These are phyloP conservation scores for Limenitis camilla DNA, from an alignment of 2,888 invertebrate genomes.

Conservation along the genomic window DNA sequence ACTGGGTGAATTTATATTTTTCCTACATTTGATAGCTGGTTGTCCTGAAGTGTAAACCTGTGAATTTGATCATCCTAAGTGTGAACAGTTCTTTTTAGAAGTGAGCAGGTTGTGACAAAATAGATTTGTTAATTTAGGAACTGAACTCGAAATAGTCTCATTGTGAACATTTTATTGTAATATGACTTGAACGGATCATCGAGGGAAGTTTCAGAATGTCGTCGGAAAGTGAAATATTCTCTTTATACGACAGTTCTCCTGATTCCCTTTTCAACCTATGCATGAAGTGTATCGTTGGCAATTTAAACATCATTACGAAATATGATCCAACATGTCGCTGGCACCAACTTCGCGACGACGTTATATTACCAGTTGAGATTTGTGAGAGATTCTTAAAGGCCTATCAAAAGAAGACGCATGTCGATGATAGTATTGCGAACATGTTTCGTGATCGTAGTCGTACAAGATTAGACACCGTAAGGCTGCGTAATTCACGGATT, in stretches of 20 bases:
- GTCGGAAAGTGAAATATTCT: conserved; percentile 38
- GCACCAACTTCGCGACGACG: conserved; percentile 72
- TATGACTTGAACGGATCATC: conserved; percentile 26
- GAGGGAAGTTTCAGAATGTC: conserved; percentile 38
- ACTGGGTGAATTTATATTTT: conserved; percentile 30
- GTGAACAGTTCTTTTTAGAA: conserved; percentile 12
- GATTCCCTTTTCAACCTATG: conserved; percentile 78
- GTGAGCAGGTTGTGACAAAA: conserved; percentile 4
- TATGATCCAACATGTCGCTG: conserved; percentile 59
- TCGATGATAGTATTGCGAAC: conserved; percentile 80
- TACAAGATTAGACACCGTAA: conserved; percentile 80
- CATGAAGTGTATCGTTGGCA: conserved; percentile 75
- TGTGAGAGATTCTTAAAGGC: conserved; percentile 79
- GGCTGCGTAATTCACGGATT: conserved; percentile 81
- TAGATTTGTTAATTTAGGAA: neutral
- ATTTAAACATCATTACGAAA: conserved; percentile 77
- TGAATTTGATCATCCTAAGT: conserved; percentile 3
- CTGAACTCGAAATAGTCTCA: conserved; percentile 31
- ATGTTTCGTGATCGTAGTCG: conserved; percentile 83
- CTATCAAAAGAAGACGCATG: conserved; percentile 69
- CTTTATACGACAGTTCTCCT: conserved; percentile 60
- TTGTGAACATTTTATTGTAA: conserved; percentile 32
- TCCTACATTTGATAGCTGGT: conserved; percentile 1
- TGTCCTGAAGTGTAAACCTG: no score
- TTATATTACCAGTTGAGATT: conserved; percentile 80